Evolutionary conservation across 2,888 invertebrate genomes (phyloP), one percentile per base, ranked within the genome.

Genomic region (Chirona hameri): DNA sequence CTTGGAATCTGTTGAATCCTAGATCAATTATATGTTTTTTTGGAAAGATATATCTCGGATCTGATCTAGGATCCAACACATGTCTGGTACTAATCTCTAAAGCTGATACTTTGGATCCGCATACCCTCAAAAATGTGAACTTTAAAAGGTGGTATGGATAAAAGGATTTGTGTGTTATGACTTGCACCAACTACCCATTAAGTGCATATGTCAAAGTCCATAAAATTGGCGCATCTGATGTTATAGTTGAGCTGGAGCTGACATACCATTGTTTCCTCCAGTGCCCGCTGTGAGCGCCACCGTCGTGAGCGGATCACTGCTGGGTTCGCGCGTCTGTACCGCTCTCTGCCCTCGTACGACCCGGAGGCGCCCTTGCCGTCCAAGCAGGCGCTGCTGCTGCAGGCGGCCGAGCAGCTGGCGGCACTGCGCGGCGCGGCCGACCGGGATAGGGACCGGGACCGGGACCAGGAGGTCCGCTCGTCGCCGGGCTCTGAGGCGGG

Each of bases 221-320:
- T 39, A 5, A 39, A 39, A 39, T 5, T 7, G 39, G 7, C 39
- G 4, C 39, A 39, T 7, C 39, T 39, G 39, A 2, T 39, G 7
- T 39, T 39, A 39, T 7, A 39, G 39, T 39, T 39, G 39, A 39
- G 39, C 39, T 39, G 39, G 39, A 39, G 39, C 4, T 39, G 39
- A 39, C 39, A 39, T 39, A 39, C 65, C 27, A 15, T 27, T 15
- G 1, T 27, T 72, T 29, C 21, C n/a, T 10, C 0, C 72, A 76
- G 76, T 46, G 76, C 76, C 7, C 76, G 76, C 39, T 76, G 76
- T 24, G 76, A 76, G 76, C 76, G 76, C 39, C 76, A 76, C 46
- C 76, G 76, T 46, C 76, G 76, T 3, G 76, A 76, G 76, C 76
- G 76, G 39, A 76, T 76, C 76, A 24, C 76, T 39, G 46, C 76